Base-by-base conservation (phyloP, 2,797 vertebrate species). In the Micromesistius poutassou region DNA sequence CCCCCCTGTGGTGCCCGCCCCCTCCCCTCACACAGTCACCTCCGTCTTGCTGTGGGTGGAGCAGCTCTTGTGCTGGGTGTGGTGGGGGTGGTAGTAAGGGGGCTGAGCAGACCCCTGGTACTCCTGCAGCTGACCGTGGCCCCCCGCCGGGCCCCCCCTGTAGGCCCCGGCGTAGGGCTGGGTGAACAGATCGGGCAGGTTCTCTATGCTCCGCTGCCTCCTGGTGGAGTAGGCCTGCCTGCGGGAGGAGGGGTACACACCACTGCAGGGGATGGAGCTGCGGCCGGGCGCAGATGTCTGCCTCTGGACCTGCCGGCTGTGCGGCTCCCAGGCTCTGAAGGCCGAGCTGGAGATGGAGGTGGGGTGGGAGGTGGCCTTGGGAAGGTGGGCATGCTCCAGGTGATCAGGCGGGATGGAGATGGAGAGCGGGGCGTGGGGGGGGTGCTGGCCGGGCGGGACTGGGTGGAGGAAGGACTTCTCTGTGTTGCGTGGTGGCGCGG, bases 11-110 rank as follows among this genome's bases (percentile, higher is more conserved):
- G 33, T 33, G 3, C 3, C 5, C 38, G 28, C 70, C 40, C 12
- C 40, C 40, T 13, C 40, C 40, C 25, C 82, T 94, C 83, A 98
- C 79, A 98, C 96, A 0, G 96, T 99, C 84, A 99, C 97, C 86
- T 99, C 98, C 0, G 96, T 96, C 82, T 97, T 96, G 89, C 97
- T 99, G 92, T 97, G 96, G 84, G 96, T 97, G 88, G 95, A 90
- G 83, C 95, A 95, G 87, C 94, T 95, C 82, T 95, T 95, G 22
- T 95, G 94, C 74, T 94, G 93, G 30, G 90, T 72, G 76, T 91
- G 86, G 75, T 90, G 91, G 81, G 91, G 86, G 74, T 90, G 91
- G 81, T 91, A 88, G 81, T 88, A 84, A 36, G 88, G 5, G 10
- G 88, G 81, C 1, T 94, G 90, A 62, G 55, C 22, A 30, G 94